Evolutionary conservation across 1,140 invertebrate species (phyloP).

Genomic region (Camponotus vicinus): DNA sequence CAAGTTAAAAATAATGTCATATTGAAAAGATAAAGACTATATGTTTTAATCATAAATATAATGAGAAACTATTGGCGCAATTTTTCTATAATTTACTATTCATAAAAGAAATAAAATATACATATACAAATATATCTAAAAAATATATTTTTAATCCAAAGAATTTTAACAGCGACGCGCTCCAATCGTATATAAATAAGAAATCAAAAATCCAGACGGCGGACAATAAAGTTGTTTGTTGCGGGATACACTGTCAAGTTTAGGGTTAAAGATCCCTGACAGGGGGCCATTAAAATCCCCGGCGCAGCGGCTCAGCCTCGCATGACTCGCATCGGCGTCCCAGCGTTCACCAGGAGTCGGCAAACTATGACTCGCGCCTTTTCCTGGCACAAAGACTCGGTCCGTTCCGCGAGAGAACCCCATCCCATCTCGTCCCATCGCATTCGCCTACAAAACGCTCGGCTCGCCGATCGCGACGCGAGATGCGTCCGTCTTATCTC

Average conservation of each 20-base stretch:
- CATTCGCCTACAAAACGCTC: constrained; percentile 40
- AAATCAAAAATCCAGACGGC: background rate
- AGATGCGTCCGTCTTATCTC: constrained; percentile 61
- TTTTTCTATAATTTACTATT: background rate
- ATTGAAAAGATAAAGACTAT: background rate
- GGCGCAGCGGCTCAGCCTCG: constrained; percentile 22
- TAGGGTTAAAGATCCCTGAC: constrained; percentile 48
- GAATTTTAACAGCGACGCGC: too few species aligned
- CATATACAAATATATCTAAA: background rate
- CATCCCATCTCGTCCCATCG: constrained; percentile 16
- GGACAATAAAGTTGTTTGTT: constrained; percentile 36
- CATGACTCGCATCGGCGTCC: constrained; percentile 52
- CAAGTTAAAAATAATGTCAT: background rate
- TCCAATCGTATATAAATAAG: background rate
- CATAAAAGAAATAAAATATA: background rate
- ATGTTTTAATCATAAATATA: background rate
- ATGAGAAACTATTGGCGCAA: background rate
- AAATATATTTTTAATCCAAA: background rate
- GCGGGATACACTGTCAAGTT: constrained; percentile 37
- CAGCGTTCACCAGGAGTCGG: constrained; percentile 37
- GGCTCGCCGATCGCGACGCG: constrained; percentile 53
- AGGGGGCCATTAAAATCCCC: constrained; percentile 47
- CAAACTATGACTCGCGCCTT: constrained; percentile 56
- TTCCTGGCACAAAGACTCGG: constrained; percentile 44
- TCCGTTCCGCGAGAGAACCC: constrained; percentile 9